Evolutionary conservation across 1,140 invertebrate species (phyloP), one percentile per base, ranked within the genome.

Genomic region (Diploscapter pachys): DNA sequence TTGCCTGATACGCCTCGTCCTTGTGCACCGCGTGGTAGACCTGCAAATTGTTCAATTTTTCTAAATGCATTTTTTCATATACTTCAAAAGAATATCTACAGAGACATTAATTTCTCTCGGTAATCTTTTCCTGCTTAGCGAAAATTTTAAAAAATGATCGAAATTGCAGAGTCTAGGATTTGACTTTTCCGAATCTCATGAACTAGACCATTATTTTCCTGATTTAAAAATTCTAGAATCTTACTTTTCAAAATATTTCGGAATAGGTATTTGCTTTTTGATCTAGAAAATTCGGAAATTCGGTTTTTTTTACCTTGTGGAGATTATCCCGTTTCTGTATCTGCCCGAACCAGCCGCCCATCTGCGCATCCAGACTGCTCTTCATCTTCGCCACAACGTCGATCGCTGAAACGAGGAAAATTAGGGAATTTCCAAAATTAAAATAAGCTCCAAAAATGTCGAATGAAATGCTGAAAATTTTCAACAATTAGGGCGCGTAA

Each of bases 1-100:
- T 64, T 48, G 52, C 57, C 49, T 69, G 72, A 51, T 78, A 75
- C 50, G 83, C 65, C 63, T 83, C 80, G 5, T 79, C 72, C 49
- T 80, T 78, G 50, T 69, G 50, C 31, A 79, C 63, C 11, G 72
- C 63, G 54, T 65, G 71, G 31, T 56, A 13, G 68, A 76, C 71
- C 69, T 71, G 50, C 48, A 71, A 55, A 65, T 48, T 54, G 8
- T 11, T 9, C 5, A 77, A 8, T 49, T 11, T 9, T 2, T 64
- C 48, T 62, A 11, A 69, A 55, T 57, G 71, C 5, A 49, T 31
- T 11, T 11, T 2, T 59, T 59, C 13, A 13, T 11, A 59, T 11
- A 11, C 13, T 31, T 31, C 31, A 31, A 31, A 71, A 76, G 31
- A 63, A 13, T 69, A 76, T 76, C 69, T 71, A 67, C 48, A 71